Evolutionary conservation across 1,140 invertebrate genomes (phyloP).

Genomic region (Patella vulgata): DNA sequence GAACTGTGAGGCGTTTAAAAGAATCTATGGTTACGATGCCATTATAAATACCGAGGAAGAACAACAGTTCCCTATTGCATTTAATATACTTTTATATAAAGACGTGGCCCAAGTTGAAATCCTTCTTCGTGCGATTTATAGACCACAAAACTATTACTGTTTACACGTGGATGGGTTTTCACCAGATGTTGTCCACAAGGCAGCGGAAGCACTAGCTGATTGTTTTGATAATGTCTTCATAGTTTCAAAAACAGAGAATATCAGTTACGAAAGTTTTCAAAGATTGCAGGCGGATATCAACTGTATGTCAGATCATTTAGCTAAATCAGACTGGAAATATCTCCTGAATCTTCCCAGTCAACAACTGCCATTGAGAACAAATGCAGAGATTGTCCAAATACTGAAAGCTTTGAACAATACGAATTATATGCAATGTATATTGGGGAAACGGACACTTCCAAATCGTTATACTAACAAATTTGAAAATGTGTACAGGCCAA

Average conservation of each 20-base stretch:
- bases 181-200: slow-evolving; percentile 21
- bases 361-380: slow-evolving; percentile 56
- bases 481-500: background rate
- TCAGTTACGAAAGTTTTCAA: slow-evolving; percentile 44
- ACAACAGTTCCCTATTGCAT: slow-evolving; percentile 52
- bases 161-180: slow-evolving; percentile 57
- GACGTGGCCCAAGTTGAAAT: slow-evolving; percentile 52
- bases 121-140: slow-evolving; percentile 54
- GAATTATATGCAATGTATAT: slow-evolving; percentile 48
- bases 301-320: slow-evolving; percentile 49
- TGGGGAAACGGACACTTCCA: slow-evolving; percentile 9
- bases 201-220: slow-evolving; percentile 33
- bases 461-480: slow-evolving; percentile 23
- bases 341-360: slow-evolving; percentile 55
- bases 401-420: slow-evolving; percentile 48
- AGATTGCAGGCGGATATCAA: slow-evolving; percentile 53
- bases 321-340: slow-evolving; percentile 44
- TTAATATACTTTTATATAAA: slow-evolving; percentile 54
- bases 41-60: slow-evolving; percentile 32
- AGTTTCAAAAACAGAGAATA: slow-evolving; percentile 34
- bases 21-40: slow-evolving; percentile 11
- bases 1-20: slow-evolving; percentile 13
- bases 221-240: slow-evolving; percentile 61
- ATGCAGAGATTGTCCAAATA: slow-evolving; percentile 57
- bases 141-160: slow-evolving; percentile 61